A percentile compares a stretch with the other conserved stretches of the same genome.
phyloP scores from a whole-genome alignment of 2,113 vertebrate genomes.

The Tichodroma muraria region DNA sequence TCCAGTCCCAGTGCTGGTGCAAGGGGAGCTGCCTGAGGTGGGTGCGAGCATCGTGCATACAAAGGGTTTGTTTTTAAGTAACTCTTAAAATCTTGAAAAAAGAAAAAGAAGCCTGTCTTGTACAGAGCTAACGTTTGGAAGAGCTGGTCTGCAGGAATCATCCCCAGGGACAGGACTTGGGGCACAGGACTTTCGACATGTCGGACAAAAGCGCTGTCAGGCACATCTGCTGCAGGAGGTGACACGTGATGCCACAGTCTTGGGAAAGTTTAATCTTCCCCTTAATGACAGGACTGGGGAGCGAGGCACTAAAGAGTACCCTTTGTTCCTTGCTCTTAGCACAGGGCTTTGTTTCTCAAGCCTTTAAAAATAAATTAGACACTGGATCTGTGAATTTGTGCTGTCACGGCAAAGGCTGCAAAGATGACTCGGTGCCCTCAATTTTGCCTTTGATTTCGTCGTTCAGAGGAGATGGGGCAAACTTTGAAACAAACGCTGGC shows the following conservation, averaged over 20 bases:
- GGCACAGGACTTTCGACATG: neutral
- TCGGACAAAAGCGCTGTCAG: constrained; percentile 56
- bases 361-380: constrained; percentile 61
- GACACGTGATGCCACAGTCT: constrained; percentile 41
- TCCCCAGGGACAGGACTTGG: constrained; percentile 17
- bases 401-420: constrained; percentile 31
- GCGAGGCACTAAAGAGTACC: constrained; percentile 30
- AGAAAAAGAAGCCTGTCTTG: neutral
- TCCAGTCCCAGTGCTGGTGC: neutral
- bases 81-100: neutral
- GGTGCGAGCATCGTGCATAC: neutral
- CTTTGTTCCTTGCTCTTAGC: constrained; percentile 54
- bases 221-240: constrained; percentile 51
- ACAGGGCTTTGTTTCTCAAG: constrained; percentile 49
- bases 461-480: constrained; percentile 30
- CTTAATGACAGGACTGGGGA: constrained; percentile 55
- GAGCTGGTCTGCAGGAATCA: neutral
- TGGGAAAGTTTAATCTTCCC: constrained; percentile 64
- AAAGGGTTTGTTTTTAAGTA: neutral
- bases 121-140: neutral
- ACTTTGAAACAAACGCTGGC: constrained; percentile 5
- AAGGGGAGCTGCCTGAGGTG: neutral
- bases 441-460: constrained; percentile 48
- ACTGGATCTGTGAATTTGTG: constrained; percentile 22
- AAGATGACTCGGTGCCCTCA: constrained; percentile 7